Conservation (phyloP, 2,113 vertebrate species). For the Electrona antarctica region DNA sequence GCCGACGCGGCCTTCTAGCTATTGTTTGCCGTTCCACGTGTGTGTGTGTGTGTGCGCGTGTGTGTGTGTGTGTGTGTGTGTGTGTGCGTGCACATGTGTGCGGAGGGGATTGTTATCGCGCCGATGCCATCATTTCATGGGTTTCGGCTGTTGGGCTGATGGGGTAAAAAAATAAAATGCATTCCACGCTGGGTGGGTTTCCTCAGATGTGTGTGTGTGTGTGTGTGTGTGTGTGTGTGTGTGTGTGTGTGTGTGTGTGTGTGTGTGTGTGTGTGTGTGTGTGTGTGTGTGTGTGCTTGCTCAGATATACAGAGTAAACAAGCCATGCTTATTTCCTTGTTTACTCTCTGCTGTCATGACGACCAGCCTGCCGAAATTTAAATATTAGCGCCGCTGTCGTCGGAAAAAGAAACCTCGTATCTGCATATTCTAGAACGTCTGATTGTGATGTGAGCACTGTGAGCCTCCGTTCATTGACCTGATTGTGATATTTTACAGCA, state of each 20-base stretch:
- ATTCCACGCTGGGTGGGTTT: too few species aligned
- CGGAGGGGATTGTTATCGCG: conserved; percentile 22
- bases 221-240: too few species aligned
- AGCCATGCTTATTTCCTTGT: conserved; percentile 19
- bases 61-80: too few species aligned
- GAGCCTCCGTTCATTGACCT: too few species aligned
- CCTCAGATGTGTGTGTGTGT: too few species aligned
- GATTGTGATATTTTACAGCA: too few species aligned
- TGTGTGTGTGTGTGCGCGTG: not conserved
- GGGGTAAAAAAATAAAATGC: too few species aligned
- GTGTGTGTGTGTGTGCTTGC: not conserved
- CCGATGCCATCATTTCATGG: conserved; percentile 16
- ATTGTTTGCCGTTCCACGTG: conserved; percentile 39
- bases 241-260: too few species aligned
- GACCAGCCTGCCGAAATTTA: not conserved
- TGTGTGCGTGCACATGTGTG: not conserved
- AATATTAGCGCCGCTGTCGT: not conserved
- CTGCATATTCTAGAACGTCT: too few species aligned
- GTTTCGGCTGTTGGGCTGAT: not conserved
- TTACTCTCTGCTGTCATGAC: conserved; percentile 7
- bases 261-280: too few species aligned
- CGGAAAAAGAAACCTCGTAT: too few species aligned
- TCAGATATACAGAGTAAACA: conserved; percentile 42
- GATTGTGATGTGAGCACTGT: too few species aligned
- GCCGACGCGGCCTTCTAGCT: conserved; percentile 11